These are phyloP conservation scores for Erebia palarica DNA, from an alignment of 2,888 invertebrate genomes.

Conservation along the genomic window DNA sequence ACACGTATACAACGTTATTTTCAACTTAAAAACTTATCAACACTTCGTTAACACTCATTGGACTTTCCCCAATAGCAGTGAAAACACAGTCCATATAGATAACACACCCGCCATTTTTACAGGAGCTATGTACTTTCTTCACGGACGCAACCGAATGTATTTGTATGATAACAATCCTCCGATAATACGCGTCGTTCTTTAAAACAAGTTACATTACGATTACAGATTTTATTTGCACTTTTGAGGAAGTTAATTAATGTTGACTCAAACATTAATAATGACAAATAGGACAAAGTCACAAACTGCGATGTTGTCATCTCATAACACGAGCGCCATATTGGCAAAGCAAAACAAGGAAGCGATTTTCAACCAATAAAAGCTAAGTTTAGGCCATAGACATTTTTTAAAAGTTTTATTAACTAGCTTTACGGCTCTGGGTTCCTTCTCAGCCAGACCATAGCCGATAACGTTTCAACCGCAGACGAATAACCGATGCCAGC, in stretches of 20 bases:
- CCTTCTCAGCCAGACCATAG: background rate
- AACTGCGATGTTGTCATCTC: slow-evolving; percentile 83
- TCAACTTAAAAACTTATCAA: slow-evolving; percentile 46
- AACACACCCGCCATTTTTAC: slow-evolving; percentile 83
- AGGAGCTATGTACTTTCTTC: slow-evolving; percentile 72
- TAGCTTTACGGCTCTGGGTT: background rate
- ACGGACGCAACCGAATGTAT: slow-evolving; percentile 59
- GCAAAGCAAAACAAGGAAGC: slow-evolving; percentile 58
- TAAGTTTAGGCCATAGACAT: slow-evolving; percentile 25
- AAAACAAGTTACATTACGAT: slow-evolving; percentile 55
- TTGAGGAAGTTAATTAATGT: slow-evolving; percentile 68
- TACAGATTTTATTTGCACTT: slow-evolving; percentile 64
- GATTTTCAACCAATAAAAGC: slow-evolving; percentile 39
- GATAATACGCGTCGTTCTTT: slow-evolving; percentile 50
- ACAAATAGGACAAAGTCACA: slow-evolving; percentile 77
- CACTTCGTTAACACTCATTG: slow-evolving; percentile 54
- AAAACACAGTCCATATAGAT: slow-evolving; percentile 79
- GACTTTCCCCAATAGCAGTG: slow-evolving; percentile 68
- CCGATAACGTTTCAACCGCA: no score
- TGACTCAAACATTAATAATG: slow-evolving; percentile 62
- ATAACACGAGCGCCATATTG: slow-evolving; percentile 82
- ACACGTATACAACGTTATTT: slow-evolving; percentile 46
- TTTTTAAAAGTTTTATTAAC: slow-evolving; percentile 37
- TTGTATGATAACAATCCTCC: slow-evolving; percentile 41
- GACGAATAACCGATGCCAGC: no score